Evolutionary conservation across 2,888 invertebrate species (phyloP).

Genomic region (Monochamus alternatus): DNA sequence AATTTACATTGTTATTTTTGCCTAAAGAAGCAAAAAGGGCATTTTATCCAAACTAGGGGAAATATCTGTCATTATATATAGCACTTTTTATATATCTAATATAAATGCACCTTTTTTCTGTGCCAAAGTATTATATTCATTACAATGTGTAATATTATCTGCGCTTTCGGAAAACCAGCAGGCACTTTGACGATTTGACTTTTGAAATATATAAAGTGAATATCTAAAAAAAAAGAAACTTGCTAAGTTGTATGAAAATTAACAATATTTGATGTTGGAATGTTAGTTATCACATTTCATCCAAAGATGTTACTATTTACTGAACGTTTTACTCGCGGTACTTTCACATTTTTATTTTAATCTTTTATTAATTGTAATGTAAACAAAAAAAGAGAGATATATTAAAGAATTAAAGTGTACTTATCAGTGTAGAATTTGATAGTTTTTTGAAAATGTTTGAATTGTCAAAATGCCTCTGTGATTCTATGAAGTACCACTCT

Average conservation of each 20-base stretch:
- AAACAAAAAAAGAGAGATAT: neutral
- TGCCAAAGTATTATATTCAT: slow-evolving; percentile 29
- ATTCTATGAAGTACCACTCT: neutral
- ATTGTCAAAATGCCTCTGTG: slow-evolving; percentile 16
- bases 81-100: slow-evolving; percentile 26
- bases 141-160: slow-evolving; percentile 3
- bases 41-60: slow-evolving; percentile 4
- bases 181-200: neutral
- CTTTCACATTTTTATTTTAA: too few relatives aligned
- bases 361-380: too few relatives aligned
- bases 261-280: too few relatives aligned
- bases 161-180: neutral
- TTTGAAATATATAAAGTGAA: neutral
- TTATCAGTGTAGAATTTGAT: neutral
- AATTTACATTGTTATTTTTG: neutral
- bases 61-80: slow-evolving; percentile 29
- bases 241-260: too few relatives aligned
- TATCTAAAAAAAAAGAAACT: neutral
- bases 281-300: too few relatives aligned
- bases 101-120: slow-evolving; percentile 32
- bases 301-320: too few relatives aligned
- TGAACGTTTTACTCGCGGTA: too few relatives aligned
- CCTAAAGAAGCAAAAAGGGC: neutral
- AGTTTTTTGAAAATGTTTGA: neutral
- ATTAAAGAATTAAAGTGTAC: neutral